These are phyloP conservation scores for fruit fly (Drosophila melanogaster) DNA, from an alignment of 1,140 invertebrate species.

Conservation along the genomic window Release_6_plus_ISO1_MT NT_037436.4:16662501-16663000, in stretches of 20 bases:
- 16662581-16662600: constrained; percentile 1
- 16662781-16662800: constrained; percentile 15
- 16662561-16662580: constrained; percentile 29
- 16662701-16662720: constrained; percentile 13
- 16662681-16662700: constrained; percentile 45
- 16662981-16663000: constrained; percentile 73
- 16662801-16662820: constrained; percentile 22
- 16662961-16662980: constrained; percentile 82
- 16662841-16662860: constrained; percentile 47
- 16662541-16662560: no score
- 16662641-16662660: not conserved
- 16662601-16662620: constrained; percentile 7
- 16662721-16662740: constrained; percentile 41
- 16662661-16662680: constrained; percentile 12
- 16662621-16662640: constrained; percentile 16
- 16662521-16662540: no score
- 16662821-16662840: constrained; percentile 2
- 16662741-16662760: constrained; percentile 40
- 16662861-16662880: constrained; percentile 85
- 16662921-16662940: constrained; percentile 90
- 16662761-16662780: constrained; percentile 50
- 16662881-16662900: constrained; percentile 89
- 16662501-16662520: no score
- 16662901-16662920: constrained; percentile 89
- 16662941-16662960: constrained; percentile 90